A percentile compares a stretch with the other conserved stretches of the same genome.
These are phyloP conservation scores for Drosophila sucinea DNA, from an alignment of 1,140 invertebrate genomes.

Conservation along the genomic window DNA sequence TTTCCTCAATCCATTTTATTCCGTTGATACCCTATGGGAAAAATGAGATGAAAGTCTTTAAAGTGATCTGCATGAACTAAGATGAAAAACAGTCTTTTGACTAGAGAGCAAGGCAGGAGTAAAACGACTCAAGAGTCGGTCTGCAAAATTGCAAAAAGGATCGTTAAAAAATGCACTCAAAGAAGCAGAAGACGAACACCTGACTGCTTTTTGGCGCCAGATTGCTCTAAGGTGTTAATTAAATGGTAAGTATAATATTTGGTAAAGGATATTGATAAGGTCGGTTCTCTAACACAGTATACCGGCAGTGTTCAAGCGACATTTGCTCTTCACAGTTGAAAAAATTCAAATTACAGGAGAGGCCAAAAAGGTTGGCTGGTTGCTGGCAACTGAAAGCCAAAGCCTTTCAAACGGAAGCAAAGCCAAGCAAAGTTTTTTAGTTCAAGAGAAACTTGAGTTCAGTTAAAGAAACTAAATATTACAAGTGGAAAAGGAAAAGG, in stretches of 20 bases:
- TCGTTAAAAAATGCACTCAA: slow-evolving; percentile 1
- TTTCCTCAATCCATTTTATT: background rate
- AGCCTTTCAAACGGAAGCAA: slow-evolving; percentile 36
- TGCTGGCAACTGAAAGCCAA: slow-evolving; percentile 29
- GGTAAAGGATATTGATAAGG: background rate
- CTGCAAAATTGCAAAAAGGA: background rate
- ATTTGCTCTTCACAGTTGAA: slow-evolving; percentile 66
- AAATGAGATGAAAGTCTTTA: background rate
- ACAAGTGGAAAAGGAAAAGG: slow-evolving; percentile 36
- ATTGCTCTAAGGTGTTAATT: background rate
- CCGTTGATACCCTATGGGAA: background rate
- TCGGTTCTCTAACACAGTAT: background rate
- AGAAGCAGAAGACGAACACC: background rate
- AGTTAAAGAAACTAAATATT: slow-evolving; percentile 49
- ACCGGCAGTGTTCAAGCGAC: slow-evolving; percentile 7
- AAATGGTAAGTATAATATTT: background rate
- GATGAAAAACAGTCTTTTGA: background rate
- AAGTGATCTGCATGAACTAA: background rate
- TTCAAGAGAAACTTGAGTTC: slow-evolving; percentile 63
- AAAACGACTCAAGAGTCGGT: background rate
- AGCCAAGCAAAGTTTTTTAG: slow-evolving; percentile 40
- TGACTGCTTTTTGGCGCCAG: background rate
- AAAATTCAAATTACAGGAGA: slow-evolving; percentile 76
- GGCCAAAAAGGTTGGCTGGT: slow-evolving; percentile 55
- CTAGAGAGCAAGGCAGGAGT: background rate